Percentiles rank a stretch among this genome's conserved stretches.
phyloP scores from a whole-genome alignment of 2,113 vertebrate genomes.

The Phylloscopus trochilus region DNA sequence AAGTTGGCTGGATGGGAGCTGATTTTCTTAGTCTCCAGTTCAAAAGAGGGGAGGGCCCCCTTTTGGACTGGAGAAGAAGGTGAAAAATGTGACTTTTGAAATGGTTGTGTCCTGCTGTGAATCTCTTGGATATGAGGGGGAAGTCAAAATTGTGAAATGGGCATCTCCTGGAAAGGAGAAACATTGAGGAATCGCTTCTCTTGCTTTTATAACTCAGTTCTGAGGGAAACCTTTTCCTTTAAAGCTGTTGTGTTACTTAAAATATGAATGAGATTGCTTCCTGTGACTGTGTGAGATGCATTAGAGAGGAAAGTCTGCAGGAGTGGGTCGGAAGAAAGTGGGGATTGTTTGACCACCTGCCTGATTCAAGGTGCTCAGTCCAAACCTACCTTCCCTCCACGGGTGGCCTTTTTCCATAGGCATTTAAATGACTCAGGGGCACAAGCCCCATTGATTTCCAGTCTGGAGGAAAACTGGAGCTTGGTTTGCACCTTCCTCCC shows the following conservation, averaged over 20 bases:
- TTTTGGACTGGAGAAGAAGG: not conserved
- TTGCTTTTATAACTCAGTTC: not conserved
- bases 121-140: not conserved
- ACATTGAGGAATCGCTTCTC: not conserved
- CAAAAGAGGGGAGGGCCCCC: not conserved
- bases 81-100: not conserved
- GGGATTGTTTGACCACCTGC: not conserved
- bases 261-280: not conserved
- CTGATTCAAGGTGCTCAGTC: not conserved
- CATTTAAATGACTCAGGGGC: not conserved
- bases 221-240: not conserved
- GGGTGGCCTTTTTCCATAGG: not conserved
- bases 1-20: not conserved
- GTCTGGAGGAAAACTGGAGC: not conserved
- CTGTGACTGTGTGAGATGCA: not conserved
- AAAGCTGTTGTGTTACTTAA: not conserved
- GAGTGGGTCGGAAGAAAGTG: not conserved
- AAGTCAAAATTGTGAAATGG: not conserved
- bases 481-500: accelerated
- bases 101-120: not conserved
- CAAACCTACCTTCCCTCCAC: not conserved
- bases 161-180: not conserved
- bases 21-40: not conserved
- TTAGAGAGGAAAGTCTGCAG: not conserved
- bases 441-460: not conserved